Conservation (phyloP, 2,113 vertebrate species). For the Microcebus jonahi region DNA sequence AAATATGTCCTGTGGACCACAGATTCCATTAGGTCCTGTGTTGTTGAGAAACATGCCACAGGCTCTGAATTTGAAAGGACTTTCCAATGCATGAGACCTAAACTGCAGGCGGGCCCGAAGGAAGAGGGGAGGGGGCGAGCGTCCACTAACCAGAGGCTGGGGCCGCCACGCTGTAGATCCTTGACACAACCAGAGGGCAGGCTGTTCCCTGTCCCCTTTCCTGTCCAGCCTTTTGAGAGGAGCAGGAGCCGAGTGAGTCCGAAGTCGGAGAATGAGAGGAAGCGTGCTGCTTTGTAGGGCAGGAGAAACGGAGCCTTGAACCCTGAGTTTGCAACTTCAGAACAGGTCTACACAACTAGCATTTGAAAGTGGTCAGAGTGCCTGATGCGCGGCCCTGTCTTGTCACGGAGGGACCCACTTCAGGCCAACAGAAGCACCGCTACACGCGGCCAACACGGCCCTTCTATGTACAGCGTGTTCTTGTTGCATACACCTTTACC, state of each 20-base stretch:
- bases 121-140: not conserved
- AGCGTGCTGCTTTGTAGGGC: no score
- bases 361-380: not conserved
- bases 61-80: not conserved
- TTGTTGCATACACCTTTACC: not conserved
- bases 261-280: not conserved
- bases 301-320: not conserved
- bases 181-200: no score
- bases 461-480: rapidly evolving
- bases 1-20: no score
- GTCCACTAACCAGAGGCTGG: not conserved
- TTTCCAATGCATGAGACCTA: not conserved
- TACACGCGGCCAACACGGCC: rapidly evolving
- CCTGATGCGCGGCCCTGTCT: not conserved
- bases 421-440: not conserved
- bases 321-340: not conserved
- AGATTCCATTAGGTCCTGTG: not conserved
- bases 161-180: not conserved
- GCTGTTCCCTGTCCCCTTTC: not conserved
- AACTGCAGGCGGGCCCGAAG: not conserved
- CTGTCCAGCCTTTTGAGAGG: not conserved
- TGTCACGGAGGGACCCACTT: rapidly evolving
- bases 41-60: not conserved
- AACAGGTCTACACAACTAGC: no score
- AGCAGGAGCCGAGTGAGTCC: no score